Percentiles rank a stretch among this genome's conserved stretches.
Evolutionary conservation across 2,797 vertebrate genomes (phyloP).

Genomic region (Pangasius djambal): DNA sequence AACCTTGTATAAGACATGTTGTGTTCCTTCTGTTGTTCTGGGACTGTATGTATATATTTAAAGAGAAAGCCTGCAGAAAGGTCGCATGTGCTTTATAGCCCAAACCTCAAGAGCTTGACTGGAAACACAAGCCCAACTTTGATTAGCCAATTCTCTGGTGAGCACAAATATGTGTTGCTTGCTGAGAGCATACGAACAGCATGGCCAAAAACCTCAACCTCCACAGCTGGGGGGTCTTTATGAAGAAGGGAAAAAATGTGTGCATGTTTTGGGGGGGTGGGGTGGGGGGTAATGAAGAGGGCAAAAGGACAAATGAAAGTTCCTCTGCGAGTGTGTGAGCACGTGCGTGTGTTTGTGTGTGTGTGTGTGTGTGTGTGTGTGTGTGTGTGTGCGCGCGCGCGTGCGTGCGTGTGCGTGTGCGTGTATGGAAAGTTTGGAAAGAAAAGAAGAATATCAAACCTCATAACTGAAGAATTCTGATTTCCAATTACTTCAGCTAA

Average conservation of each 20-base stretch:
- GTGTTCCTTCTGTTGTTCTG: constrained; percentile 12
- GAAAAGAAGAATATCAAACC: constrained; percentile 28
- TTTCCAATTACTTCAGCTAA: constrained; percentile 67
- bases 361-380: constrained; percentile 8
- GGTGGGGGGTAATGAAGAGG: constrained; percentile 22
- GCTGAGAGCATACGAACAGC: constrained; percentile 52
- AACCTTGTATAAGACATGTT: not conserved
- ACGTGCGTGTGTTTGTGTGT: not conserved
- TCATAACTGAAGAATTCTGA: constrained; percentile 71
- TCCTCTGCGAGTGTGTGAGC: not conserved
- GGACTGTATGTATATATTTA: constrained; percentile 21
- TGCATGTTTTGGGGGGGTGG: not conserved
- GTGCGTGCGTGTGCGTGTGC: constrained; percentile 1
- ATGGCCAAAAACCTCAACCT: constrained; percentile 60
- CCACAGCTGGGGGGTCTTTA: constrained; percentile 61
- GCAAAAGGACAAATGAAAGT: constrained; percentile 35
- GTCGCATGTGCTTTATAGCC: constrained; percentile 45
- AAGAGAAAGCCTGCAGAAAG: constrained; percentile 41
- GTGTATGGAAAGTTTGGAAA: not conserved
- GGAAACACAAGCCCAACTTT: constrained; percentile 57
- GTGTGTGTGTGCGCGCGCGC: no score
- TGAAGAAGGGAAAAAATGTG: constrained; percentile 27
- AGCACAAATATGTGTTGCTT: constrained; percentile 59
- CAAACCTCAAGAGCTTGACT: constrained; percentile 53
- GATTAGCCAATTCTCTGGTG: constrained; percentile 56